phyloP scores from a whole-genome alignment of 2,888 invertebrate species.

The Diploptera punctata region DNA sequence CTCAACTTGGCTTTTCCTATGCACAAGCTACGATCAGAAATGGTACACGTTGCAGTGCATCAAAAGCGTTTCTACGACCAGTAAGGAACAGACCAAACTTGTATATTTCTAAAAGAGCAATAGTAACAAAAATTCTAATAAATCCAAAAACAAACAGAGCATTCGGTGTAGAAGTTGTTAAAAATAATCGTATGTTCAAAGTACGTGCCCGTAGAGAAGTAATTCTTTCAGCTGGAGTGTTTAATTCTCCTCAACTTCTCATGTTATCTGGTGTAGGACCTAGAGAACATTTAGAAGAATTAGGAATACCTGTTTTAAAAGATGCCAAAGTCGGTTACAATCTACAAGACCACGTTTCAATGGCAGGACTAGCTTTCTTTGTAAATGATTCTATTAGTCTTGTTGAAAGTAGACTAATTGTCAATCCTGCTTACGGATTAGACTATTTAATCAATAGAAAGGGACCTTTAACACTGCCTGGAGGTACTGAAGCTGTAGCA shows the following conservation, averaged over 20 bases:
- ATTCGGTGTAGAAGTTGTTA: slow-evolving; percentile 72
- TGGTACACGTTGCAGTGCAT: slow-evolving; percentile 79
- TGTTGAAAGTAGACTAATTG: slow-evolving; percentile 46
- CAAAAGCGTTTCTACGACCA: slow-evolving; percentile 79
- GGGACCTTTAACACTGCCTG: slow-evolving; percentile 55
- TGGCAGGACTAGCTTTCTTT: slow-evolving; percentile 52
- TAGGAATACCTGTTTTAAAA: slow-evolving; percentile 56
- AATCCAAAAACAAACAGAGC: slow-evolving; percentile 66
- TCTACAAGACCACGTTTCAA: slow-evolving; percentile 55
- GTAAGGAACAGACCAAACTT: slow-evolving; percentile 69
- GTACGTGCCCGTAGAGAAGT: slow-evolving; percentile 74
- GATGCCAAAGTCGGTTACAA: slow-evolving; percentile 56
- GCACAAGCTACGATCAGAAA: slow-evolving; percentile 73
- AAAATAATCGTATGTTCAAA: slow-evolving; percentile 61
- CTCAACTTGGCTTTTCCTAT: slow-evolving; percentile 69
- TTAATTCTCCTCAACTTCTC: slow-evolving; percentile 85
- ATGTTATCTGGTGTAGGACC: slow-evolving; percentile 88
- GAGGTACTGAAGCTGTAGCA: slow-evolving; percentile 57
- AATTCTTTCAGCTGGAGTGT: slow-evolving; percentile 78
- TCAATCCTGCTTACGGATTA: slow-evolving; percentile 50
- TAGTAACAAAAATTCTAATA: slow-evolving; percentile 71
- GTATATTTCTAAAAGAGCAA: slow-evolving; percentile 71
- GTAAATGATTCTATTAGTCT: slow-evolving; percentile 49
- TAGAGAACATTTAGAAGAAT: slow-evolving; percentile 61
- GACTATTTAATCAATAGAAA: slow-evolving; percentile 51